A percentile compares a stretch with the other conserved stretches of the same genome.
These are phyloP conservation scores for Apamea crenata DNA, from an alignment of 2,888 invertebrate species.

Conservation along the genomic window DNA sequence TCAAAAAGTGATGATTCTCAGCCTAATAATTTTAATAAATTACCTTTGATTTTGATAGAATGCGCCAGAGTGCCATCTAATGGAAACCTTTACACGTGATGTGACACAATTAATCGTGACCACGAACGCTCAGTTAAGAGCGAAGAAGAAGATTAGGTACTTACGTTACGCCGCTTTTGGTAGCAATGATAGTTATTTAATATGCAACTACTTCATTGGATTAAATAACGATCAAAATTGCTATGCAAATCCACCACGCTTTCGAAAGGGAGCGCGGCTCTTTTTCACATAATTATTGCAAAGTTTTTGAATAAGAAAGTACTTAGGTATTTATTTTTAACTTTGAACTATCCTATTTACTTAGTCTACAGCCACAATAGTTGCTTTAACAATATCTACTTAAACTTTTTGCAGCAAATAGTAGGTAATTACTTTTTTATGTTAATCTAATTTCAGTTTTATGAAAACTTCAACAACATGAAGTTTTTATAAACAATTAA, in stretches of 20 bases:
- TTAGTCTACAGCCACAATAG: slow-evolving; percentile 17
- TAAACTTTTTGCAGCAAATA: slow-evolving; percentile 42
- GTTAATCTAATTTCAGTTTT: slow-evolving; percentile 22
- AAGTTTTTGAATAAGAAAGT: not conserved
- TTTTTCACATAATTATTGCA: too few species aligned
- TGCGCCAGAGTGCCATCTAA: too few species aligned
- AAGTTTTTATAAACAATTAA: slow-evolving; percentile 13
- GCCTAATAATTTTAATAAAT: too few species aligned
- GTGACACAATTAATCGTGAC: too few species aligned
- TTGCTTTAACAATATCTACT: slow-evolving; percentile 25
- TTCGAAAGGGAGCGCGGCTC: not conserved
- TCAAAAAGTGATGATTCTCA: too few species aligned
- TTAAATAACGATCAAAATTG: not conserved
- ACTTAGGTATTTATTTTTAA: not conserved
- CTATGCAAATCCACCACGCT: not conserved
- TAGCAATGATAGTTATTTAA: too few species aligned
- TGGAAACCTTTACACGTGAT: too few species aligned
- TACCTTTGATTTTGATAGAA: too few species aligned
- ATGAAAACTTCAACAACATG: slow-evolving; percentile 8
- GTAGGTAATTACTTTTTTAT: slow-evolving; percentile 32
- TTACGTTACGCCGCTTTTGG: too few species aligned
- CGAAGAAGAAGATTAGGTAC: too few species aligned
- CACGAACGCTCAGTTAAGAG: too few species aligned
- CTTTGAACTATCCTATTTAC: not conserved
- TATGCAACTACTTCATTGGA: too few species aligned